A percentile compares a stretch with the other conserved stretches of the same genome.
Evolutionary conservation across 2,113 vertebrate species (phyloP).

Genomic region (Anguilla rostrata): DNA sequence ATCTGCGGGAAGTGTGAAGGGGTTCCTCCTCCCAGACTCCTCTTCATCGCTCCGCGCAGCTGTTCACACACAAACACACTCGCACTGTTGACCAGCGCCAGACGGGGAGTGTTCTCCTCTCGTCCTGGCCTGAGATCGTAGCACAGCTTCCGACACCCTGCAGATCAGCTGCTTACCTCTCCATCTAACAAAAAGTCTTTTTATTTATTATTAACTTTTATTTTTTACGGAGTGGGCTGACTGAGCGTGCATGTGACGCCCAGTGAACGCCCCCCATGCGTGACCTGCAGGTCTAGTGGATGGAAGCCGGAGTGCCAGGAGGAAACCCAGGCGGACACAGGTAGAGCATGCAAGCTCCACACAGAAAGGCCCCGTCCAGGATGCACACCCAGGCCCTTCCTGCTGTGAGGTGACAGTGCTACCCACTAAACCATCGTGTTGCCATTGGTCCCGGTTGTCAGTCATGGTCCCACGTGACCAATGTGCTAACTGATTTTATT

Average conservation of each 20-base stretch:
- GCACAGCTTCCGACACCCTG: neutral
- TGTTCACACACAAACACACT: neutral
- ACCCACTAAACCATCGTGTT: too few species aligned
- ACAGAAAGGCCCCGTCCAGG: too few species aligned
- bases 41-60: neutral
- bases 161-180: neutral
- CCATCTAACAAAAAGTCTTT: neutral
- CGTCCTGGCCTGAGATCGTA: neutral
- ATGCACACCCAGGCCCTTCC: too few species aligned
- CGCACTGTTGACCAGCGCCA: neutral
- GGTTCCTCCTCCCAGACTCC: constrained; percentile 47
- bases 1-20: constrained; percentile 60
- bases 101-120: neutral
- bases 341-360: too few species aligned
- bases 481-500: neutral
- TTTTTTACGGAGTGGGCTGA: too few species aligned
- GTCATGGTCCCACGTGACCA: neutral
- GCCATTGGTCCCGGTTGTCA: neutral
- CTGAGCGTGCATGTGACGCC: too few species aligned
- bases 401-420: too few species aligned
- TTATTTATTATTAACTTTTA: too few species aligned
- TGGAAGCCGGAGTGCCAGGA: too few species aligned
- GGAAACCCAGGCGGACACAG: too few species aligned
- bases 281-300: too few species aligned
- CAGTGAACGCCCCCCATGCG: too few species aligned